Base-by-base conservation (phyloP, 2,797 vertebrate genomes). In the Urocyon cinereoargenteus region DNA sequence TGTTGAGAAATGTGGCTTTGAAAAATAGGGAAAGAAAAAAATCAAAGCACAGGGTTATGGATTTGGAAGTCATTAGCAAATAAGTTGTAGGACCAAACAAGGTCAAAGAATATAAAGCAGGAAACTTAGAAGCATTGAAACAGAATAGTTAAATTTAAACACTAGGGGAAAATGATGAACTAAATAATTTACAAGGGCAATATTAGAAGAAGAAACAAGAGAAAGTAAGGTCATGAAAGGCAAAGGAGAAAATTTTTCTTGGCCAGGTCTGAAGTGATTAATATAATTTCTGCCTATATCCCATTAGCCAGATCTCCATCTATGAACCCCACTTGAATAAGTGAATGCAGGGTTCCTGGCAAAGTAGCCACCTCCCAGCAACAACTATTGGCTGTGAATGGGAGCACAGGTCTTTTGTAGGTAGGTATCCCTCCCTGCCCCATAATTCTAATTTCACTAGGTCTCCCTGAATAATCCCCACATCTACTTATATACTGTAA, bases 211-310 rank as follows among this genome's bases (percentile, higher is more conserved):
- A 66, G 90, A 92, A 87, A 90, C 9, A 45, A 72, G 51, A 96
- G 31, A 83, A 64, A 86, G 55, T 70, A 77, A 92, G 55, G 13
- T 85, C 24, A 15, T 3, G 4, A 18, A 68, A 91, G 40, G 89
- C 79, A 90, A 57, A 90, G 85, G 40, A 82, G 34, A 83, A 86
- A 49, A 53, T 51, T 55, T 94, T 92, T 94, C 82, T 90, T 55
- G 10, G 7, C 78, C 31, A 78, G 18, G 19, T 68, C 79, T 92
- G 36, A 89, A 77, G 19, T 45, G n/a, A 78, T 66, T 28, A 95
- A 82, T 93, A 16, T 68, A 51, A 79, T 83, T 92, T 96, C 79
- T 96, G 55, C 68, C 61, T 68, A 6, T 59, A 26, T 86, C 78
- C 73, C 68, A 68, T 79, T 83, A 84, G 49, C 55, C 51, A 51